Conservation (phyloP, 2,797 vertebrate species). For the Falco cherrug region DNA sequence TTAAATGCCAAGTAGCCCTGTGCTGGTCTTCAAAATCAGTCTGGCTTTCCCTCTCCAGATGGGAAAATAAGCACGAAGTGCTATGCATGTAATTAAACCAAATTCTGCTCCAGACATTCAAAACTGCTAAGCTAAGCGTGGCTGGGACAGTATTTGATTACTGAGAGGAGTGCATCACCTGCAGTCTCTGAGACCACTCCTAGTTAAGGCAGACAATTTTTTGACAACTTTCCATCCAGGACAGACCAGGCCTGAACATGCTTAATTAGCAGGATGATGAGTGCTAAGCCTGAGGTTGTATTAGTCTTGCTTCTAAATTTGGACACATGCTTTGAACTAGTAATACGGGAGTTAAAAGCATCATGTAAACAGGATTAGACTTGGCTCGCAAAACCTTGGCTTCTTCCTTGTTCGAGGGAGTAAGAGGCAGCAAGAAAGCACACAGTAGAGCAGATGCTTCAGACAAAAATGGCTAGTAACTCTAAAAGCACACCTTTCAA, state of each 20-base stretch:
- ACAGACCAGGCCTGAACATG: conserved; percentile 59
- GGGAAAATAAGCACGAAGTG: neutral
- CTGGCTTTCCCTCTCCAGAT: neutral
- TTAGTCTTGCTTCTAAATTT: conserved; percentile 51
- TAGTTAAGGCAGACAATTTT: neutral
- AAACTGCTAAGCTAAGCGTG: neutral
- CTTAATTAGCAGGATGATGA: conserved; percentile 35
- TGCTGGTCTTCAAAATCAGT: neutral
- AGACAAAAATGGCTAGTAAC: neutral
- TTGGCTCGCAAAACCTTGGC: conserved; percentile 22
- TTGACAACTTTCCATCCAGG: conserved; percentile 1
- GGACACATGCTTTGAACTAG: conserved; percentile 52
- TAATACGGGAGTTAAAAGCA: conserved; percentile 47
- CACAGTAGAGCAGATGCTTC: neutral
- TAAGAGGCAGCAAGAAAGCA: neutral
- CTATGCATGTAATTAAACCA: neutral
- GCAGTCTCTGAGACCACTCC: neutral
- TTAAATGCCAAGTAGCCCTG: neutral
- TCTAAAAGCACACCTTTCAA: neutral
- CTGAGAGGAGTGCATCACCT: neutral
- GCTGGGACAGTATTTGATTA: neutral
- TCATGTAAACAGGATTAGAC: conserved; percentile 55
- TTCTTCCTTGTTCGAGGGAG: neutral
- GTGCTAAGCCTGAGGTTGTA: conserved; percentile 32
- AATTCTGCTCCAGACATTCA: accelerated